phyloP scores from a whole-genome alignment of 2,888 invertebrate genomes.

The Callinectes sapidus region DNA sequence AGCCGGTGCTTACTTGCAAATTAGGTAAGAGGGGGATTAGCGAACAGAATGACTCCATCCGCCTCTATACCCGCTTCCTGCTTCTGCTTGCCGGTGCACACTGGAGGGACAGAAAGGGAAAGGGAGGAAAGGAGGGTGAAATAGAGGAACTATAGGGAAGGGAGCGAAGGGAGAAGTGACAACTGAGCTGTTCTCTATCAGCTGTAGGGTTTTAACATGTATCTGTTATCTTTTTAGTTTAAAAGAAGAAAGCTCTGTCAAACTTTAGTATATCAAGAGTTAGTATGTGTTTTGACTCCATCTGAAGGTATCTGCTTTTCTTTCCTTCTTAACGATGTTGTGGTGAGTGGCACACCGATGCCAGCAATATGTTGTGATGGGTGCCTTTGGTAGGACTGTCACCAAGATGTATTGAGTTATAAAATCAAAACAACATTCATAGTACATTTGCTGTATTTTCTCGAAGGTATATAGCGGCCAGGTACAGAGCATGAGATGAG shows the following conservation, averaged over 20 bases:
- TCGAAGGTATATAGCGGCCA: too few relatives aligned
- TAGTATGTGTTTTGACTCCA: neutral
- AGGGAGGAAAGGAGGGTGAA: neutral
- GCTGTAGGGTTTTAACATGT: neutral
- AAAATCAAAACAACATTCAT: too few relatives aligned
- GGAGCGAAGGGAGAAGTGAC: neutral
- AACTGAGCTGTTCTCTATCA: neutral
- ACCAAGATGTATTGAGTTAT: too few relatives aligned
- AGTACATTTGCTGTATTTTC: too few relatives aligned
- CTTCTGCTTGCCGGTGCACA: neutral
- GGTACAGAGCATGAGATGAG: too few relatives aligned
- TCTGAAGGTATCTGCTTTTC: too few relatives aligned
- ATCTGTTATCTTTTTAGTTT: neutral
- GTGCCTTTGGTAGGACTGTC: too few relatives aligned
- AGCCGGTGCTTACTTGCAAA: neutral
- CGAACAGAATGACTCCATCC: neutral
- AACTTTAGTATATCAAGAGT: neutral
- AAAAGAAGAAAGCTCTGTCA: neutral
- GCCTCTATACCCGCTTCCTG: neutral
- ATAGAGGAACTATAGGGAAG: too few relatives aligned
- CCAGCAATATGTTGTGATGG: too few relatives aligned
- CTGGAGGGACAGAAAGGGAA: too few relatives aligned
- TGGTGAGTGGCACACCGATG: too few relatives aligned
- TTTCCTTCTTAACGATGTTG: too few relatives aligned
- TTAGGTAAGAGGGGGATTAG: neutral